Evolutionary conservation across 1,140 invertebrate species (phyloP).

Genomic region (Diorhabda sublineata): DNA sequence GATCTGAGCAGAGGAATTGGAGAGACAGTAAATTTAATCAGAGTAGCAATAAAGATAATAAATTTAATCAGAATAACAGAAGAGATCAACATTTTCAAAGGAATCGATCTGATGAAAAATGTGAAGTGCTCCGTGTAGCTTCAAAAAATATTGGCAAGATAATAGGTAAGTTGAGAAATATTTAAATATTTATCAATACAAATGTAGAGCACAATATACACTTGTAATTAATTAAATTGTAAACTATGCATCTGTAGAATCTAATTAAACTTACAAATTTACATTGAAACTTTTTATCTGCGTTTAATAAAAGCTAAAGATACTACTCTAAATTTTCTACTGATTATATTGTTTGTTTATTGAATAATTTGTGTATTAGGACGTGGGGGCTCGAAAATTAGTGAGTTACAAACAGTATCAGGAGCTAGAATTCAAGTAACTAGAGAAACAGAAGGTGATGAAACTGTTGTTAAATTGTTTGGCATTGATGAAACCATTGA

Average conservation of each 20-base stretch:
- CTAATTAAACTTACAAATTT: neutral
- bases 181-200: neutral
- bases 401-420: conserved; percentile 62
- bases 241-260: neutral
- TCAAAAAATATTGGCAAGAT: conserved; percentile 22
- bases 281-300: neutral
- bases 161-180: conserved; percentile 17
- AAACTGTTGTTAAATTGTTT: conserved; percentile 51
- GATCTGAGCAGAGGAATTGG: neutral
- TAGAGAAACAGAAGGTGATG: conserved; percentile 45
- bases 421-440: conserved; percentile 52
- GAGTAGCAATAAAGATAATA: neutral
- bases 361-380: conserved; percentile 46
- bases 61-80: neutral
- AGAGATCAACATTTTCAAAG: neutral
- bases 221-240: neutral
- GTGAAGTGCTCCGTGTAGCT: conserved; percentile 15
- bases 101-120: conserved; percentile 14
- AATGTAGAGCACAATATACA: neutral
- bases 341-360: neutral
- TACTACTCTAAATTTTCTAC: neutral
- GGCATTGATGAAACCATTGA: conserved; percentile 56
- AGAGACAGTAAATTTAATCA: neutral
- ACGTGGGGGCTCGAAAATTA: conserved; percentile 70
- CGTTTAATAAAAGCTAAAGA: neutral